phyloP scores from a whole-genome alignment of 2,888 invertebrate genomes.

The Leucoma salicis region DNA sequence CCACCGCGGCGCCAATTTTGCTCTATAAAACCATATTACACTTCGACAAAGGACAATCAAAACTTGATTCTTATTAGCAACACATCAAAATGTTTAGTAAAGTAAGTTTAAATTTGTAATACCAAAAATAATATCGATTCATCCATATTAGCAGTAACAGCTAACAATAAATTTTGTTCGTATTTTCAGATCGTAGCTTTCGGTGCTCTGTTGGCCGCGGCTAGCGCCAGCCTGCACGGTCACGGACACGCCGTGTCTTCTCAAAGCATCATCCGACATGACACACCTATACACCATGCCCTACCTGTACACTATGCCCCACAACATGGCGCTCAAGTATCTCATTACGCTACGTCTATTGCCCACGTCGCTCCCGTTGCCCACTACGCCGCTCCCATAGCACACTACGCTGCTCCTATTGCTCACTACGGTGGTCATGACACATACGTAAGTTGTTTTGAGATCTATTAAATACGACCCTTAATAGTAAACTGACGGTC shows the following conservation, averaged over 20 bases:
- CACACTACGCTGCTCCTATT: slow-evolving; percentile 34
- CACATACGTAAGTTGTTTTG: slow-evolving; percentile 14
- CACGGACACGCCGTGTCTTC: slow-evolving; percentile 59
- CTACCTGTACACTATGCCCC: slow-evolving; percentile 33
- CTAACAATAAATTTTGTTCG: background rate
- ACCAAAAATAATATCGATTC: slow-evolving; percentile 22
- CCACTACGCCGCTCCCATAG: slow-evolving; percentile 5
- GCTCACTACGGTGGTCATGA: slow-evolving; percentile 43
- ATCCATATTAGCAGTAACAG: background rate
- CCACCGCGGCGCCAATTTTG: slow-evolving; percentile 4
- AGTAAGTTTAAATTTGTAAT: slow-evolving; percentile 21
- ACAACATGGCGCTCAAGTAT: slow-evolving; percentile 18
- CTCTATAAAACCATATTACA: slow-evolving; percentile 36
- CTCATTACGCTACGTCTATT: slow-evolving; percentile 26
- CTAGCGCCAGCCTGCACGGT: slow-evolving; percentile 67
- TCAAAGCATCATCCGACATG: slow-evolving; percentile 60
- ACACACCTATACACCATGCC: slow-evolving; percentile 43
- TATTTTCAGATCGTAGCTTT: slow-evolving; percentile 64
- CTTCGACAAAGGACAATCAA: slow-evolving; percentile 33
- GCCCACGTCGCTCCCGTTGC: slow-evolving; percentile 33
- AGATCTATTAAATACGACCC: too few species aligned
- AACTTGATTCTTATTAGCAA: slow-evolving; percentile 23
- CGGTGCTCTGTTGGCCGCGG: slow-evolving; percentile 63
- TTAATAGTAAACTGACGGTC: too few species aligned
- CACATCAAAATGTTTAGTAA: slow-evolving; percentile 43